Evolutionary conservation across 1,140 invertebrate genomes (phyloP), one percentile per base, ranked within the genome.

Genomic region (Drosophila melanogaster): DNA sequence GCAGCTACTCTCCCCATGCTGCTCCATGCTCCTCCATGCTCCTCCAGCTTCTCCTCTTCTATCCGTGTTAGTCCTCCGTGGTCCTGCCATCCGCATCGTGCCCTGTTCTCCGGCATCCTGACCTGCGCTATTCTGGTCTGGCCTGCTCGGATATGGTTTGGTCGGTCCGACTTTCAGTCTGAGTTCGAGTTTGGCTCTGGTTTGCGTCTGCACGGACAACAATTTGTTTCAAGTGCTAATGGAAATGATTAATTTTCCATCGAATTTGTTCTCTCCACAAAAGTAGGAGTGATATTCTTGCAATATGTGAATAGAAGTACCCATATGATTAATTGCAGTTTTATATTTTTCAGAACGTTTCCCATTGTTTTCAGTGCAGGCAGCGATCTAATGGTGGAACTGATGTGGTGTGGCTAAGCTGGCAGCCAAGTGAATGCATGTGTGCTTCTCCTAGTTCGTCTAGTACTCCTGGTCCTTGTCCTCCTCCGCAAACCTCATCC

Each of bases 391-490:
- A 12, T 1, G 2, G 38, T 56, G 54, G 30, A 58, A 38, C 40
- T 33, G 62, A 67, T 55, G 62, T 67, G 47, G 40, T 53, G 47
- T 41, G 15, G 19, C 59, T 26, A n/a, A 44, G 65, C 37, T 62
- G 70, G 58, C 70, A 75, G 58, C 40, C 58, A 65, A 61, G 71
- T 74, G 71, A 44, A 64, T 64, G 58, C 46, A 46, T 71, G 72
- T 56, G 71, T 19, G 44, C 8, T 11, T 15, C 62, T 11, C 10
- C 37, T 10, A 59, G 37, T 22, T 10, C 26, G 7, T 14, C 19
- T 1, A 11, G 2, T 11, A 26, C 19, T 10, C 22, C 46, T 2
- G 22, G 15, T 17, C 5, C 7, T 15, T 11, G 14, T 46, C 55
- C 58, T 19, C 38, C 49, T 47, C 50, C 43, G 1, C 22, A 3